phyloP scores from a whole-genome alignment of 1,140 invertebrate genomes.

The Ceratosolen fusciceps region DNA sequence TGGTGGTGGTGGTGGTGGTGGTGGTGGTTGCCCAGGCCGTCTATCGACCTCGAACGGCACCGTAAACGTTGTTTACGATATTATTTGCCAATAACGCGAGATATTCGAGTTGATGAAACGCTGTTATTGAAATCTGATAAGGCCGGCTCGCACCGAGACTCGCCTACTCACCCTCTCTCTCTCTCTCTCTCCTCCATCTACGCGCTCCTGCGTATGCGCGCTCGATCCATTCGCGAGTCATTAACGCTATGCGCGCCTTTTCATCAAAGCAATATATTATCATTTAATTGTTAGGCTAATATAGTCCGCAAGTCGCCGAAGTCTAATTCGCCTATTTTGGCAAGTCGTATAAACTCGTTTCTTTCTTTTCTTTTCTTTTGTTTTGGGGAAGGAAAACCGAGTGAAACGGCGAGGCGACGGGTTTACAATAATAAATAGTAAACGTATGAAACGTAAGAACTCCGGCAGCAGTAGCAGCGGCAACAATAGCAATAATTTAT shows the following conservation, averaged over 20 bases:
- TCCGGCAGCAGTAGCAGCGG: no score
- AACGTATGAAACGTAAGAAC: no score
- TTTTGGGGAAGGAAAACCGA: background rate
- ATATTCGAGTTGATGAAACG: slow-evolving; percentile 29
- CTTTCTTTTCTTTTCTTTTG: no score
- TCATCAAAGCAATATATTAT: background rate
- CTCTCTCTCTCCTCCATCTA: no score
- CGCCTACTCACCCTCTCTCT: no score
- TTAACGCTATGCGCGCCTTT: background rate
- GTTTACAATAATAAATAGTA: background rate
- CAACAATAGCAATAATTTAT: background rate
- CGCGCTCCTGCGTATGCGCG: no score
- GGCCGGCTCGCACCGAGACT: background rate
- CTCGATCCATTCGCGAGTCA: background rate
- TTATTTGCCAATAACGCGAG: slow-evolving; percentile 27
- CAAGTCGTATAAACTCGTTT: no score
- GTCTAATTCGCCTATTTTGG: no score
- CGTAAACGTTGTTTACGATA: slow-evolving; percentile 21
- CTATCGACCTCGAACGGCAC: background rate
- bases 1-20: no score
- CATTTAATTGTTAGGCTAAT: background rate
- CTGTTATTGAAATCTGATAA: slow-evolving; percentile 39
- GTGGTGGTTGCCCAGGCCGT: no score
- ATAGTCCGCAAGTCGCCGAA: no score
- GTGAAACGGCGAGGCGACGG: background rate